These are phyloP conservation scores for Lepidocolaptes lacrymiger DNA, from an alignment of 2,797 vertebrate genomes.

Conservation along the genomic window DNA sequence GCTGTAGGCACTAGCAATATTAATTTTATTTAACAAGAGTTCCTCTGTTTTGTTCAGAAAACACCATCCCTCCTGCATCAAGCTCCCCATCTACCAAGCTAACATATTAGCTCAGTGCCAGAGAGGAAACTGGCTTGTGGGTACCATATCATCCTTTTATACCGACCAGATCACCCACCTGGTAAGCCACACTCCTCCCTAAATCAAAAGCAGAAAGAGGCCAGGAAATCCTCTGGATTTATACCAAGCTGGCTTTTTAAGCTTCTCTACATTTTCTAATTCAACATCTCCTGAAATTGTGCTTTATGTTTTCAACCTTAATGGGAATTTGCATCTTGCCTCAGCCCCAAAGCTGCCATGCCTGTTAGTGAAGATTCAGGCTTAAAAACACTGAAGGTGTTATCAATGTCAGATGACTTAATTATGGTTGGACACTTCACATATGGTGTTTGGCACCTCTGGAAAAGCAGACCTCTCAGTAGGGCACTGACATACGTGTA, in stretches of 20 bases:
- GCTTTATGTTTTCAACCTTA: neutral
- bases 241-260: neutral
- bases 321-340: neutral
- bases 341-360: neutral
- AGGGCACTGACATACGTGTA: neutral
- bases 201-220: neutral
- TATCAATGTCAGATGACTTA: neutral
- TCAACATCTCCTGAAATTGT: neutral
- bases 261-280: neutral
- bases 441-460: neutral
- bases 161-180: neutral
- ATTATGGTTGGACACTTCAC: neutral
- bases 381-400: neutral
- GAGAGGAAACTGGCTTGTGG: neutral
- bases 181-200: rapidly evolving
- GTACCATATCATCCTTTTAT: neutral
- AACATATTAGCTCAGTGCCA: neutral
- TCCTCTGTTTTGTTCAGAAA: neutral
- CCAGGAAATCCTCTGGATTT: neutral
- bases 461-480: neutral
- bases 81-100: neutral
- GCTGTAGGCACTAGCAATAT: neutral
- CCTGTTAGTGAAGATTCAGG: neutral
- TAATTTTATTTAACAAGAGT: neutral
- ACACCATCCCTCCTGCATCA: neutral